Conservation (phyloP, 2,113 vertebrate genomes). For the Protomyctophum bolini region DNA sequence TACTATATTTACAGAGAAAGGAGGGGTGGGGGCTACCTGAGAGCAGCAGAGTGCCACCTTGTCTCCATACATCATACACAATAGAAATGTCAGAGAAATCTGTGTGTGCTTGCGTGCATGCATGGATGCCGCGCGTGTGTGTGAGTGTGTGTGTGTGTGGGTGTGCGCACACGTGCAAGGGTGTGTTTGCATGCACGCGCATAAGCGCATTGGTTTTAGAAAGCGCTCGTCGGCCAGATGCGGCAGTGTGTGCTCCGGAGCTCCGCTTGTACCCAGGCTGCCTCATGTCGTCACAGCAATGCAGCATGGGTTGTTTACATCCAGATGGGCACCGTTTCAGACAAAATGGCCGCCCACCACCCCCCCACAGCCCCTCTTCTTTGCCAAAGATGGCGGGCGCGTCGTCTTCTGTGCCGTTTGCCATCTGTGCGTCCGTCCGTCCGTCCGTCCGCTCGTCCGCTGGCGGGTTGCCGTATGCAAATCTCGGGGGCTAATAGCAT, state of each 20-base stretch:
- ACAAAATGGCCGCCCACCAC: conserved; percentile 76
- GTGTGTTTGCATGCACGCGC: conserved; percentile 14
- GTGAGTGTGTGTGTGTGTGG: conserved; percentile 10
- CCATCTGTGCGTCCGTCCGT: conserved; percentile 77
- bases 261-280: conserved; percentile 48
- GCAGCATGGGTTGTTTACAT: conserved; percentile 57
- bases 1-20: no score
- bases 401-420: conserved; percentile 55
- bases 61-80: conserved; percentile 1
- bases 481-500: conserved; percentile 83
- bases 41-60: no score
- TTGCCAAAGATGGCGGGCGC: conserved; percentile 81
- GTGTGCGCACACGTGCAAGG: no score
- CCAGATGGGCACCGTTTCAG: conserved; percentile 76
- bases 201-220: conserved; percentile 36
- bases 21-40: no score
- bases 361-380: conserved; percentile 44
- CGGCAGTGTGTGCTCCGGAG: conserved; percentile 43
- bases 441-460: conserved; percentile 72
- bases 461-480: conserved; percentile 77
- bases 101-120: conserved; percentile 27
- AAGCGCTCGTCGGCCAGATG: conserved; percentile 40
- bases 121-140: conserved; percentile 37
- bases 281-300: conserved; percentile 53
- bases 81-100: not conserved